phyloP scores from a whole-genome alignment of 2,113 vertebrate genomes.

The Rhinopithecus roxellana region DNA sequence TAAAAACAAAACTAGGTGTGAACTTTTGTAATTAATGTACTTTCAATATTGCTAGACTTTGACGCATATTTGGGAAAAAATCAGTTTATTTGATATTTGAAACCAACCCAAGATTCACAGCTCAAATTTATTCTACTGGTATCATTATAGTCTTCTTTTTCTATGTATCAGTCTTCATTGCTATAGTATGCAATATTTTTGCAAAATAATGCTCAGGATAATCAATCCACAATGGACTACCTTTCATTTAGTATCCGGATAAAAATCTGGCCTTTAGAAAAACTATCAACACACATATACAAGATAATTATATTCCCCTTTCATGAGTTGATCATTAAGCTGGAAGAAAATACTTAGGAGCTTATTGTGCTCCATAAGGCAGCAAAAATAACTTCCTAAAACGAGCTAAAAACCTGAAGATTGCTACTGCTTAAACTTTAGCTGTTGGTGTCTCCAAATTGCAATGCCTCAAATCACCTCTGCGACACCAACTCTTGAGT shows the following conservation, averaged over 20 bases:
- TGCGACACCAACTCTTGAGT: not conserved
- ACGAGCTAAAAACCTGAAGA: not conserved
- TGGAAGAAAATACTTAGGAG: not conserved
- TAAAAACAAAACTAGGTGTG: not conserved
- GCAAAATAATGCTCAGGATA: not conserved
- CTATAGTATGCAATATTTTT: not conserved
- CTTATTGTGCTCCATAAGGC: not conserved
- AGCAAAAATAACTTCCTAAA: conserved; percentile 20
- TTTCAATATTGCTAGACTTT: conserved; percentile 3
- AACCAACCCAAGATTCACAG: not conserved
- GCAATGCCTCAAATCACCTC: not conserved
- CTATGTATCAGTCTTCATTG: not conserved
- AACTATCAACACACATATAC: not conserved
- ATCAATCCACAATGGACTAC: not conserved
- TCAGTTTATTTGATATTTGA: conserved; percentile 17
- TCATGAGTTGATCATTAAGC: not conserved
- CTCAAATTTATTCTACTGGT: not conserved
- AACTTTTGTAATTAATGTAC: not conserved
- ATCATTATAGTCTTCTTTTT: not conserved
- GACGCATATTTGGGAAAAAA: not conserved
- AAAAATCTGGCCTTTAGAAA: conserved; percentile 25
- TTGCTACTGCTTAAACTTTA: not conserved
- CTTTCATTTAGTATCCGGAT: not conserved
- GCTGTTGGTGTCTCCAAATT: not conserved
- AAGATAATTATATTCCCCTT: not conserved